A percentile compares a stretch with the other conserved stretches of the same genome.
Conservation (phyloP, 2,888 invertebrate genomes). For the Euproctis similis region DNA sequence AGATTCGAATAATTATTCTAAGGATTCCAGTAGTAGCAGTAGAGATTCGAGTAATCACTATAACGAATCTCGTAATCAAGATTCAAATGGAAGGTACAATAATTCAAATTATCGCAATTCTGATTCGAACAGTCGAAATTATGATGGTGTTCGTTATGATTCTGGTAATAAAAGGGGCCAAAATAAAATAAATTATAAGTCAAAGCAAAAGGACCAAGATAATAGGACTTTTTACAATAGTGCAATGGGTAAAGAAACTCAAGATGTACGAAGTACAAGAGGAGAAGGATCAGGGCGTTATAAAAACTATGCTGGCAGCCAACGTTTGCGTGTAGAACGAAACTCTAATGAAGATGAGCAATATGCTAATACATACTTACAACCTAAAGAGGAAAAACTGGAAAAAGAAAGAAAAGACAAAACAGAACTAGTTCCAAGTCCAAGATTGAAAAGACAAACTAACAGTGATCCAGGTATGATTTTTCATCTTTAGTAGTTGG, state of each 20-base stretch:
- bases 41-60: conserved; percentile 21
- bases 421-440: conserved; percentile 38
- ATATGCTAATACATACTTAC: conserved; percentile 52
- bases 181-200: conserved; percentile 43
- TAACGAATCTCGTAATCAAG: conserved; percentile 12
- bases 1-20: conserved; percentile 18
- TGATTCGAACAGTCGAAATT: conserved; percentile 10
- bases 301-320: conserved; percentile 52
- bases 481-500: too few species aligned
- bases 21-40: conserved; percentile 22
- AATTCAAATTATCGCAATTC: conserved; percentile 14
- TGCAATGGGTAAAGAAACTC: conserved; percentile 46
- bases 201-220: conserved; percentile 51
- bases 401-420: conserved; percentile 25
- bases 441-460: conserved; percentile 38
- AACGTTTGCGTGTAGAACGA: conserved; percentile 44
- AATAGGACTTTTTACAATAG: conserved; percentile 62
- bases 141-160: conserved; percentile 18
- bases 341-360: conserved; percentile 57
- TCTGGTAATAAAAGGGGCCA: conserved; percentile 40
- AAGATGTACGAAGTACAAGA: conserved; percentile 49
- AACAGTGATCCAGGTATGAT: conserved; percentile 33
- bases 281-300: conserved; percentile 42
- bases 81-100: conserved; percentile 17
- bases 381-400: conserved; percentile 38